Conservation (phyloP, 2,113 vertebrate species). For the Vicugna pacos region DNA sequence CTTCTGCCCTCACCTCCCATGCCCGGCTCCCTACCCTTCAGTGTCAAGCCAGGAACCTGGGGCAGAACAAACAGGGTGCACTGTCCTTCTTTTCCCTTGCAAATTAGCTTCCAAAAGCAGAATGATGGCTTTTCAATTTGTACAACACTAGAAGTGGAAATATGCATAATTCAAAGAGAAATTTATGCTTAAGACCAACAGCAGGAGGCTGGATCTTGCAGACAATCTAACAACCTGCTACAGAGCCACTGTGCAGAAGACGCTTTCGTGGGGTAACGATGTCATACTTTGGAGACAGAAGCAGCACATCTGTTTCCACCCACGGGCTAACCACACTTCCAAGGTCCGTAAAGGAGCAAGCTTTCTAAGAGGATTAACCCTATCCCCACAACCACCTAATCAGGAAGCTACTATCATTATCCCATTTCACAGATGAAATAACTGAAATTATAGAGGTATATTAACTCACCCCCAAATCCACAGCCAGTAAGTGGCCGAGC, state of each 20-base stretch:
- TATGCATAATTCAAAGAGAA: slow-evolving; percentile 29
- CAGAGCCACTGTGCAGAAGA: neutral
- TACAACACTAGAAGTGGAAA: neutral
- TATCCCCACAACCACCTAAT: neutral
- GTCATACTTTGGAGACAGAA: neutral
- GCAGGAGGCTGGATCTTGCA: neutral
- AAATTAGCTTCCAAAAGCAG: neutral
- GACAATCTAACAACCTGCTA: neutral
- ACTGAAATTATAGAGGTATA: neutral
- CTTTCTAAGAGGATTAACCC: neutral
- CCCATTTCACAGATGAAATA: slow-evolving; percentile 5
- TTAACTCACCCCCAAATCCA: neutral
- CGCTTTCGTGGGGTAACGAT: neutral
- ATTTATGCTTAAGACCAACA: neutral
- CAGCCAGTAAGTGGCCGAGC: neutral
- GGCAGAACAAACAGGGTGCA: neutral
- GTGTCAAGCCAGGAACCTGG: neutral
- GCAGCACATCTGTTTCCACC: neutral
- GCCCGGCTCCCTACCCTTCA: neutral
- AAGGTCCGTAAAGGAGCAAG: neutral
- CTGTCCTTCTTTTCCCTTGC: neutral
- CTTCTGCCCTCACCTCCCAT: neutral
- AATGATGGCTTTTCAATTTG: neutral
- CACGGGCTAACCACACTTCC: neutral
- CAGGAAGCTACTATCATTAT: neutral